Base-by-base conservation (phyloP, 2,113 vertebrate genomes). In the Tichodroma muraria region DNA sequence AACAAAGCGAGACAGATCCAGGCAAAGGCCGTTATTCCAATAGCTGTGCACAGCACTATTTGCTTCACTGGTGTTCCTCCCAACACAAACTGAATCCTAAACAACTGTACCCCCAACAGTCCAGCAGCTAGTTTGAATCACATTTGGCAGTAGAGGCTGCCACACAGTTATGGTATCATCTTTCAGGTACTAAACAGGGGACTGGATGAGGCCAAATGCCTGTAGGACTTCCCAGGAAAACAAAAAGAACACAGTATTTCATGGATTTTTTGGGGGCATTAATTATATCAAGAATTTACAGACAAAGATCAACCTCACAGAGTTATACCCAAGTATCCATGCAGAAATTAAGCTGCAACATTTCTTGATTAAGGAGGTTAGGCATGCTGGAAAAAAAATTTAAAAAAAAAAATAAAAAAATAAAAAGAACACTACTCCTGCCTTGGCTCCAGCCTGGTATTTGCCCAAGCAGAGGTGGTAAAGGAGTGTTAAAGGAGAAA, bases 211-310 rank as follows among this genome's bases (percentile, higher is more conserved):
- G 88, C 85, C 47, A 90, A 85, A 66, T 6, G 59, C 27, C 45
- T 69, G 21, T 3, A 90, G 35, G 33, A 80, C 21, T 50, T 78
- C 68, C 68, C 13, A 77, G 27, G n/a, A 54, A 81, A 61, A 47
- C 19, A 28, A 54, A 82, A 25, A 75, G 8, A 82, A 59, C 21
- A 70, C 5, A 38, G 0, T 31, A 71, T 53, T 71, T 20, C 15
- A 57, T 2, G 1, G 3, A 8, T 1, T 50, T 2, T 9, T 45
- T 24, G 16, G 6, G 16, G 5, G 4, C 19, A 54, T 8, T 13
- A 3, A 47, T 37, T 72, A 61, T 10, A 13, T 23, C 21, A 78
- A 64, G 88, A 83, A 35, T 4, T 9, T 49, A 7, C 77, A 69
- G 44, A 78, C 27, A 40, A 70, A 54, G 4, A 73, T 35, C 23